Evolutionary conservation across 2,888 invertebrate species (phyloP).

Genomic region (Eristalinus aeneus): DNA sequence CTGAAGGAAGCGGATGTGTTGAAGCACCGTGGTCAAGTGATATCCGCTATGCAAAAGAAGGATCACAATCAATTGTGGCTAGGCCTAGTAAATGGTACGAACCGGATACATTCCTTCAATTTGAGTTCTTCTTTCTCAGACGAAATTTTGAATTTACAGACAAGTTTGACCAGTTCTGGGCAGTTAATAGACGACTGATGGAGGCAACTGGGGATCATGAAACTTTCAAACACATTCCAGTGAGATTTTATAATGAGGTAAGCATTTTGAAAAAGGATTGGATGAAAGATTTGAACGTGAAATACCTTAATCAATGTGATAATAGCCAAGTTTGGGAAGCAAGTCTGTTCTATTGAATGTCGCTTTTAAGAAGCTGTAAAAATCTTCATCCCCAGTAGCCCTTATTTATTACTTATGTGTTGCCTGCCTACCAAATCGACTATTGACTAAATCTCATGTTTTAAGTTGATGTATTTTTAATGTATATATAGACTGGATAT

Average conservation of each 20-base stretch:
- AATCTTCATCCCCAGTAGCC: too few species aligned
- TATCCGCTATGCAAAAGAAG: conserved; percentile 95
- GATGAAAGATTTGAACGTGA: too few species aligned
- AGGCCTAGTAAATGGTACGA: conserved; percentile 93
- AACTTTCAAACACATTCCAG: conserved; percentile 93
- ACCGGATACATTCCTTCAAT: not conserved
- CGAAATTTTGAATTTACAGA: conserved; percentile 83
- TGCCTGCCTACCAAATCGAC: too few species aligned
- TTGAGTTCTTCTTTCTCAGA: not conserved
- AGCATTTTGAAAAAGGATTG: conserved; percentile 40
- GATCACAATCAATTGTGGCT: conserved; percentile 98
- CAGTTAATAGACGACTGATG: conserved; percentile 97
- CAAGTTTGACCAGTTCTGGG: conserved; percentile 99
- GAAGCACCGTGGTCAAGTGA: conserved; percentile 95
- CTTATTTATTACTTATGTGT: too few species aligned
- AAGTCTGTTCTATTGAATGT: too few species aligned
- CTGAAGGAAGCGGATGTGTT: conserved; percentile 99
- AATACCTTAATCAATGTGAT: too few species aligned
- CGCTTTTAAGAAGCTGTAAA: too few species aligned
- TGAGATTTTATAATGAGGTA: conserved; percentile 88
- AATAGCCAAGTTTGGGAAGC: too few species aligned
- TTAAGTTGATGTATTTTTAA: too few species aligned
- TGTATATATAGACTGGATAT: too few species aligned
- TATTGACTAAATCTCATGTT: too few species aligned
- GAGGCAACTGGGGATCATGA: conserved; percentile 90